Base-by-base conservation (phyloP, 2,797 vertebrate genomes). In the Myotis findleyi region DNA sequence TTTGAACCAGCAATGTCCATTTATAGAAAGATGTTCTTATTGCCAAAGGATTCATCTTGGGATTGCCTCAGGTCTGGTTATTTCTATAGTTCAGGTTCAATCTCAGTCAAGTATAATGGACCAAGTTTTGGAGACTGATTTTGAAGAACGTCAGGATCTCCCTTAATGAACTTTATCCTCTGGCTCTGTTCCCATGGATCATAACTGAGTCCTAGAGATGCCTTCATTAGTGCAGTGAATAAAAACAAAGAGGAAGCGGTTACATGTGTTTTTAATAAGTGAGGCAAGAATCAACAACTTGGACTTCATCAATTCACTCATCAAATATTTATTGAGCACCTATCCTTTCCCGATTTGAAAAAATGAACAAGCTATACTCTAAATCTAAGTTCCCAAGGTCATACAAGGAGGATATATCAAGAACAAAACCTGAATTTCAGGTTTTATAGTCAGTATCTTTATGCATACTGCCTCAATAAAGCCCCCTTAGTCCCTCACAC, bases 321-420 rank as follows among this genome's bases (percentile, higher is more conserved):
- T 86, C 23, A 27, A 79, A 27, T 82, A 76, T 66, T 77, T 87
- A 57, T 27, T 66, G 69, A 88, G 4, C 13, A 82, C 2, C 3
- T 17, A 55, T 76, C n/a, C 62, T 69, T 91, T 91, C 36, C 33
- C 49, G 12, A 93, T 68, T 86, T 84, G 80, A 80, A 93, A 27
- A 91, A 81, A 68, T 41, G 59, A 81, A 23, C 2, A 47, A 77
- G 18, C 4, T 57, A 4, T 55, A 69, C 82, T 90, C 77, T 71
- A 69, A 90, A 69, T 55, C 11, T 85, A 85, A n/a, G 23, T 86
- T 13, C 38, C 16, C 14, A 72, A 33, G n/a, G 76, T 71, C 23
- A 73, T 44, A 41, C 7, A 89, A 55, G 18, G 21, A 72, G 9
- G 2, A 7, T 36, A 38, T 47, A 41, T 21, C 6, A 59, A 33